A percentile compares a stretch with the other conserved stretches of the same genome.
These are phyloP conservation scores for Penelope pileata DNA, from an alignment of 2,113 vertebrate species.

Conservation along the genomic window DNA sequence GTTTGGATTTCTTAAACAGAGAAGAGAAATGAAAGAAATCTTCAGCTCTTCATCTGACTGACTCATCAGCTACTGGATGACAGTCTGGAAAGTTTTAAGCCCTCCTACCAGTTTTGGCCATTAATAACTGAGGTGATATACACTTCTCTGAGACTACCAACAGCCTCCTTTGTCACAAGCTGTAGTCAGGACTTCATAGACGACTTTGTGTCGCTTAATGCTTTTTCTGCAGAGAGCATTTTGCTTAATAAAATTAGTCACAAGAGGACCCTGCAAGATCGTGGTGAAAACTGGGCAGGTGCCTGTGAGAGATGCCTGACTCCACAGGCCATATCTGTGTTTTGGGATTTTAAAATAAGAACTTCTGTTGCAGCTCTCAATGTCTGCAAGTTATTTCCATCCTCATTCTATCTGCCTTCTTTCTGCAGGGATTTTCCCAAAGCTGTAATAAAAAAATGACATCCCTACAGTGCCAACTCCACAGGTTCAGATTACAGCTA, in stretches of 20 bases:
- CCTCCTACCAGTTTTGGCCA: neutral
- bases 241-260: neutral
- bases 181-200: neutral
- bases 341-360: neutral
- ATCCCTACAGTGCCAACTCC: neutral
- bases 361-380: neutral
- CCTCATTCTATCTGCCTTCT: neutral
- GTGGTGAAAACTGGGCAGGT: neutral
- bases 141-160: neutral
- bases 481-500: neutral
- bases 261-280: neutral
- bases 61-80: constrained; percentile 52
- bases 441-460: neutral
- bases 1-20: neutral
- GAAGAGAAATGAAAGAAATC: neutral
- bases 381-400: neutral
- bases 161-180: neutral
- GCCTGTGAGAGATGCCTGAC: neutral
- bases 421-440: neutral
- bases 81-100: constrained; percentile 54
- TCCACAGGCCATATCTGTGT: neutral
- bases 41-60: constrained; percentile 19
- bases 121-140: neutral
- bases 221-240: neutral
- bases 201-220: neutral